These are phyloP conservation scores for Zoanthus gigantus DNA, from an alignment of 92 coral and sea anemone genomes.

Conservation along the genomic window DNA sequence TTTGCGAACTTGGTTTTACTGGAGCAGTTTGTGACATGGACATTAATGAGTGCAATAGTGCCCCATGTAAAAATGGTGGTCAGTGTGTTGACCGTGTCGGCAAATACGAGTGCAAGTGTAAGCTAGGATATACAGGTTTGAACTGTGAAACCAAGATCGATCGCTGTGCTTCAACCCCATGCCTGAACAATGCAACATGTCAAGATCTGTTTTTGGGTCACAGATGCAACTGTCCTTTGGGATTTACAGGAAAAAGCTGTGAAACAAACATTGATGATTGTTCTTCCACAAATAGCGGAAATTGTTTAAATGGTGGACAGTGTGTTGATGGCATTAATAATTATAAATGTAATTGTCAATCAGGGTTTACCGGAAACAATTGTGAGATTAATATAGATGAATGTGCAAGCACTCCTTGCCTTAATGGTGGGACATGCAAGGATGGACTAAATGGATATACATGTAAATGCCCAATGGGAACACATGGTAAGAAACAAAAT, in stretches of 20 bases:
- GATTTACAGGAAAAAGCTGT: slow-evolving; percentile 73
- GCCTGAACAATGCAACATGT: slow-evolving; percentile 78
- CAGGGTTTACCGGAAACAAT: slow-evolving; percentile 76
- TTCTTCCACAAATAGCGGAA: slow-evolving; percentile 2
- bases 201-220: slow-evolving; percentile 63
- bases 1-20: neutral
- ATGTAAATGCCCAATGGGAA: slow-evolving; percentile 75
- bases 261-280: slow-evolving; percentile 73
- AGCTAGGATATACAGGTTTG: slow-evolving; percentile 67
- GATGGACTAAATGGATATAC: slow-evolving; percentile 71
- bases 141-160: slow-evolving; percentile 76
- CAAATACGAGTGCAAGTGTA: slow-evolving; percentile 71
- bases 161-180: slow-evolving; percentile 71
- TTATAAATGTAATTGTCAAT: slow-evolving; percentile 70
- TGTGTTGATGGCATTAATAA: slow-evolving; percentile 80
- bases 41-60: slow-evolving; percentile 59
- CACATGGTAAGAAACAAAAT: slow-evolving; percentile 64
- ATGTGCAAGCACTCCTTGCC: slow-evolving; percentile 79
- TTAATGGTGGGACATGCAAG: slow-evolving; percentile 75
- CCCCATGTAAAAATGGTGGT: slow-evolving; percentile 77
- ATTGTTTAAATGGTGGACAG: slow-evolving; percentile 73
- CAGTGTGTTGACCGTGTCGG: slow-evolving; percentile 71
- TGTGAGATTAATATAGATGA: slow-evolving; percentile 72
- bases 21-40: neutral
- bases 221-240: slow-evolving; percentile 69